Conservation (phyloP, 2,888 invertebrate species). For the Caenorhabditis sp. region DNA sequence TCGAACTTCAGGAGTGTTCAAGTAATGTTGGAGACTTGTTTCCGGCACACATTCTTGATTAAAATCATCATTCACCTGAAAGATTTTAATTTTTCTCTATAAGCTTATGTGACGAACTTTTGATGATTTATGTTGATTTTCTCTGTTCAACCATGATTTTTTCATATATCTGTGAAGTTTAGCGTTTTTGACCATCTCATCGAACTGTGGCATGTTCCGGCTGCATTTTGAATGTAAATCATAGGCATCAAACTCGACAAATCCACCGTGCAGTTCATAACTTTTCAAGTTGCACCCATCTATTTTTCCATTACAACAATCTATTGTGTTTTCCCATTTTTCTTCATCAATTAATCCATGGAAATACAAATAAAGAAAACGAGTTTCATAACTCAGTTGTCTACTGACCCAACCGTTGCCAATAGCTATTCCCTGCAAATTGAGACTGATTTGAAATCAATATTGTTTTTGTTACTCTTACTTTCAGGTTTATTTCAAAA, state of each 20-base stretch:
- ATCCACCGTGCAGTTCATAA: slow-evolving; percentile 48
- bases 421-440: slow-evolving; percentile 27
- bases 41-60: slow-evolving; percentile 64
- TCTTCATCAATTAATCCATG: slow-evolving; percentile 70
- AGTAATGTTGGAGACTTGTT: slow-evolving; percentile 63
- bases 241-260: slow-evolving; percentile 57
- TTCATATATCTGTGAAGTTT: not conserved
- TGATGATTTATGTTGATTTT: too few relatives aligned
- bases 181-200: slow-evolving; percentile 24
- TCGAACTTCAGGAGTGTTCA: slow-evolving; percentile 63
- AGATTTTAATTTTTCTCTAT: not conserved
- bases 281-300: slow-evolving; percentile 13
- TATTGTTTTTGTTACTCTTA: too few relatives aligned
- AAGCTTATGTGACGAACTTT: too few relatives aligned
- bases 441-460: too few relatives aligned
- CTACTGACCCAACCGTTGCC: slow-evolving; percentile 70
- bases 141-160: too few relatives aligned
- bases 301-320: slow-evolving; percentile 63
- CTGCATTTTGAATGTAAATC: too few relatives aligned
- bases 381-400: slow-evolving; percentile 69
- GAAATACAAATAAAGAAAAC: slow-evolving; percentile 68
- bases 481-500: too few relatives aligned
- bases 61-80: slow-evolving; percentile 21
- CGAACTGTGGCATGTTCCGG: slow-evolving; percentile 15
- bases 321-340: slow-evolving; percentile 67